Conservation (phyloP, 64 coral and sea anemone species). For the Exaiptasia diaphana region DNA sequence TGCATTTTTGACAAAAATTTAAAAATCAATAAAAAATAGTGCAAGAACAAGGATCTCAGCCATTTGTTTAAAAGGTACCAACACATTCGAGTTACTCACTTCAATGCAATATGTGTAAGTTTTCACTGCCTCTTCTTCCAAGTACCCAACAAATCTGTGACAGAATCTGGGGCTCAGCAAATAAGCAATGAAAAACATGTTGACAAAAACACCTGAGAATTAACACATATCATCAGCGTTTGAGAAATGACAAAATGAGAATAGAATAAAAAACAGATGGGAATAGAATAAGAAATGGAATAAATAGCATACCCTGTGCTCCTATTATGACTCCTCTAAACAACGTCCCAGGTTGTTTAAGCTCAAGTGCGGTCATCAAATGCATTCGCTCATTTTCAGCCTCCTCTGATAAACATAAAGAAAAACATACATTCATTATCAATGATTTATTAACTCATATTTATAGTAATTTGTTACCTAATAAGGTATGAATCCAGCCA, state of each 20-base stretch:
- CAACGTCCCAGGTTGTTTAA: constrained; percentile 82
- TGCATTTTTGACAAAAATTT: no score
- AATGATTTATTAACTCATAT: no score
- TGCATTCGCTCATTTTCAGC: constrained; percentile 98
- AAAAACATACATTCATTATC: background rate
- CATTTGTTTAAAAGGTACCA: no score
- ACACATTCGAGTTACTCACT: no score
- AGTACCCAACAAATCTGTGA: constrained; percentile 93
- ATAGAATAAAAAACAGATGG: no score
- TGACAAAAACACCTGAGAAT: constrained; percentile 79
- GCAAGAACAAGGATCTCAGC: no score
- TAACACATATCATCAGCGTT: background rate
- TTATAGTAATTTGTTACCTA: no score
- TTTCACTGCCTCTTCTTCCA: constrained; percentile 96
- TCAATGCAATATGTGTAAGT: constrained; percentile 89
- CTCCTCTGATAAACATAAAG: constrained; percentile 57
- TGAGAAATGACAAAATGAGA: background rate
- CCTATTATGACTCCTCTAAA: constrained; percentile 76
- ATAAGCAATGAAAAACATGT: constrained; percentile 90
- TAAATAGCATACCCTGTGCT: constrained; percentile 81
- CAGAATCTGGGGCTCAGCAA: constrained; percentile 93
- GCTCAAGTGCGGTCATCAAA: constrained; percentile 90
- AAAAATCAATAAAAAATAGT: no score
- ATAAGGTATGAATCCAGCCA: constrained; percentile 95
- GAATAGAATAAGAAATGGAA: no score